Percentiles rank a stretch among this genome's conserved stretches.
Evolutionary conservation across 2,113 vertebrate genomes (phyloP).

Genomic region (Columba livia): DNA sequence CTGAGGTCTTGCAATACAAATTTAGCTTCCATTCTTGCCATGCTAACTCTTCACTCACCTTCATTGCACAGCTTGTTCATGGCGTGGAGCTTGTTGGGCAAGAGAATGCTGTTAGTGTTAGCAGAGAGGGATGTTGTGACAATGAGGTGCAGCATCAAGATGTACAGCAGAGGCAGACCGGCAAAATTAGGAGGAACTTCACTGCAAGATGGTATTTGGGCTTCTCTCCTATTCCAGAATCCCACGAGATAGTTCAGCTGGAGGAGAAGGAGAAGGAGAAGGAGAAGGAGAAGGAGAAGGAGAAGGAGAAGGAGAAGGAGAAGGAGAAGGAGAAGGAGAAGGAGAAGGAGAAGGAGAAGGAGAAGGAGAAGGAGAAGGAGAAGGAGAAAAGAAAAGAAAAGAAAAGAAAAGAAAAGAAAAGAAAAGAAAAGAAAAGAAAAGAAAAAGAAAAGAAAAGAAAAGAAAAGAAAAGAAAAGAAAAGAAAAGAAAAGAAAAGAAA

Average conservation of each 20-base stretch:
- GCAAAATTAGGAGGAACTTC: neutral
- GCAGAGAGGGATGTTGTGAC: neutral
- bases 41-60: neutral
- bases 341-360: too few species aligned
- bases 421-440: too few species aligned
- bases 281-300: too few species aligned
- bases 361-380: too few species aligned
- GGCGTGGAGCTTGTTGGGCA: neutral
- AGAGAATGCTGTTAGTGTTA: neutral
- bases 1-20: neutral
- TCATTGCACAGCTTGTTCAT: accelerated
- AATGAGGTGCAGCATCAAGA: neutral
- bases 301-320: too few species aligned
- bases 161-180: neutral
- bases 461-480: too few species aligned
- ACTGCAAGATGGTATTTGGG: neutral
- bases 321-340: too few species aligned
- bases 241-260: neutral
- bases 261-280: too few species aligned
- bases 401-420: too few species aligned
- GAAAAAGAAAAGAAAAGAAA: too few species aligned
- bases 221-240: neutral
- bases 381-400: too few species aligned
- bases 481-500: neutral
- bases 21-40: neutral